Conservation (phyloP, 2,797 vertebrate species). For the Peromyscus attwateri region DNA sequence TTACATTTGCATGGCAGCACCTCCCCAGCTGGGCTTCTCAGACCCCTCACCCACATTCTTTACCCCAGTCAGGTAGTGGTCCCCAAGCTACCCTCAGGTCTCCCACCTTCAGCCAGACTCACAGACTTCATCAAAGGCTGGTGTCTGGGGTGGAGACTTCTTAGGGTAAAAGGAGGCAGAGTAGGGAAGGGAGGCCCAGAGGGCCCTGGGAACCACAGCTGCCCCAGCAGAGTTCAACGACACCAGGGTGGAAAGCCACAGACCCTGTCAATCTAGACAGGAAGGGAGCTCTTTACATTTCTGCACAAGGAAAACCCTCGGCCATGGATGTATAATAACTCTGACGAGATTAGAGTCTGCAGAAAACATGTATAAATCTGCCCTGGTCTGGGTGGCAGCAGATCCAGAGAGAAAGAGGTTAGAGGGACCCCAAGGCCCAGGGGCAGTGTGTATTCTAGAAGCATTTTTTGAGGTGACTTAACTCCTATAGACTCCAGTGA, state of each 20-base stretch:
- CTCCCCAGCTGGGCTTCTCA: too few relatives aligned
- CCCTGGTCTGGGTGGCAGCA: neutral
- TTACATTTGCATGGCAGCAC: neutral
- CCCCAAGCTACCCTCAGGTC: neutral
- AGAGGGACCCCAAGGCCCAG: neutral
- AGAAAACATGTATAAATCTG: neutral
- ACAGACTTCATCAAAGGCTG: neutral
- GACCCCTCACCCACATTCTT: neutral
- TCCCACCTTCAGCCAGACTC: neutral
- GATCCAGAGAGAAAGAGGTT: neutral
- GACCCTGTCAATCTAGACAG: neutral
- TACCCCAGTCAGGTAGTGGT: neutral
- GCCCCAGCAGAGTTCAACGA: neutral
- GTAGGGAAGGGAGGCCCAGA: neutral
- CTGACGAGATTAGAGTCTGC: neutral
- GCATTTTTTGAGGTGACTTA: too few relatives aligned
- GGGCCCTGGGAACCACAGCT: neutral
- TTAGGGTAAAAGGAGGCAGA: neutral
- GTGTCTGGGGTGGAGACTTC: neutral
- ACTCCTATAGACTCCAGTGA: neutral
- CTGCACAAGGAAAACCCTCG: neutral
- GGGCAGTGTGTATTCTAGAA: neutral
- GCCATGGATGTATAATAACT: neutral
- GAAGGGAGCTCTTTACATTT: neutral
- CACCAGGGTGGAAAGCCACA: neutral